Evolutionary conservation across 2,888 invertebrate species (phyloP).

Genomic region (Exocentrus adspersus): DNA sequence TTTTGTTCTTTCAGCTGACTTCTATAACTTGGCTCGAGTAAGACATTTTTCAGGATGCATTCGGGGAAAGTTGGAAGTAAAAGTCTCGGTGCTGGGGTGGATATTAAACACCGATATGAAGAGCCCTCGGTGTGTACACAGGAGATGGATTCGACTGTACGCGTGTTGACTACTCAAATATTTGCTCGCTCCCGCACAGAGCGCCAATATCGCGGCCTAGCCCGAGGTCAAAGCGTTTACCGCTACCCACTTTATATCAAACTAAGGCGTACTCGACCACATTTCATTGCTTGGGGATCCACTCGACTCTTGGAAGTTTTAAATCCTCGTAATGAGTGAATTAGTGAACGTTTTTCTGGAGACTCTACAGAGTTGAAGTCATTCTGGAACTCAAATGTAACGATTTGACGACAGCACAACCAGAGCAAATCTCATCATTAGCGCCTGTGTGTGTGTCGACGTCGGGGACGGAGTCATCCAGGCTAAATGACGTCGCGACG

Average conservation of each 20-base stretch:
- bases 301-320: too few species aligned
- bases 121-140: constrained; percentile 61
- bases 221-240: constrained; percentile 54
- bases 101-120: constrained; percentile 57
- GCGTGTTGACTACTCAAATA: constrained; percentile 63
- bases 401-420: neutral
- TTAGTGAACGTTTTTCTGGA: too few species aligned
- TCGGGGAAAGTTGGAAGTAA: too few species aligned
- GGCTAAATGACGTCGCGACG: constrained; percentile 43
- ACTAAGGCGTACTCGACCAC: constrained; percentile 8
- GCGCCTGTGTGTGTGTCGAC: constrained; percentile 8
- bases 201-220: constrained; percentile 57
- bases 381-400: neutral
- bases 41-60: too few species aligned
- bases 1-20: too few species aligned
- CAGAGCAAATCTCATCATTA: constrained; percentile 13
- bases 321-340: too few species aligned
- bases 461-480: too few species aligned
- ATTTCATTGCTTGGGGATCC: constrained; percentile 21
- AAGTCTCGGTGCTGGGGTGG: constrained; percentile 38
- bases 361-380: too few species aligned
- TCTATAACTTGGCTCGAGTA: too few species aligned
- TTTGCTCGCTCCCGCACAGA: constrained; percentile 55
- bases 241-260: constrained; percentile 36
- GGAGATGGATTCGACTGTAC: constrained; percentile 59